Conservation (phyloP, 2,797 vertebrate species). For the Centroberyx gerrardi region DNA sequence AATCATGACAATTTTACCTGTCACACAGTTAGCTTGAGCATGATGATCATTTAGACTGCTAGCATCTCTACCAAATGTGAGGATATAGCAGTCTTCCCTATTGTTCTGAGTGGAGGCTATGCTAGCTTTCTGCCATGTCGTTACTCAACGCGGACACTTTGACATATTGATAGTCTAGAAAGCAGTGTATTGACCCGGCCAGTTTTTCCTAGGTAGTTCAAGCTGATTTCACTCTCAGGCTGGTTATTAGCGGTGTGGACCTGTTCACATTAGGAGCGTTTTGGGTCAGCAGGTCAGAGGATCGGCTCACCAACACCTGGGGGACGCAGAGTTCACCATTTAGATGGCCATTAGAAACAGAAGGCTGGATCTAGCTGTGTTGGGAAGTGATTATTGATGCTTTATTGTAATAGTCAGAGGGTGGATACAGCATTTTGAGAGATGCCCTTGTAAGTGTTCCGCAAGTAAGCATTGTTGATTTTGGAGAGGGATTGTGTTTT, state of each 20-base stretch:
- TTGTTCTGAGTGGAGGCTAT: conserved; percentile 3
- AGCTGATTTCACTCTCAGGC: conserved; percentile 49
- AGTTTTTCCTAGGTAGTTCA: background rate
- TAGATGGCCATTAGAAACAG: conserved; percentile 64
- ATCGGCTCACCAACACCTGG: conserved; percentile 74
- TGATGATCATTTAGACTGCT: conserved; percentile 8
- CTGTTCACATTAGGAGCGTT: conserved; percentile 72
- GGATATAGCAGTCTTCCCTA: conserved; percentile 6
- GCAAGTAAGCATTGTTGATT: conserved; percentile 53
- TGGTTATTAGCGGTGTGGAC: conserved; percentile 66
- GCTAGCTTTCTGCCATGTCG: conserved; percentile 4
- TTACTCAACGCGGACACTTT: conserved; percentile 26
- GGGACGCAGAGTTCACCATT: conserved; percentile 72
- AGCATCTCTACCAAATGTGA: background rate
- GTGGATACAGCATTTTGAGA: conserved; percentile 19
- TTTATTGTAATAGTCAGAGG: conserved; percentile 7
- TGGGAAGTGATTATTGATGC: conserved; percentile 47
- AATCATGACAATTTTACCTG: background rate
- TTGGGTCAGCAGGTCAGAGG: conserved; percentile 74
- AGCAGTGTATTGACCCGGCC: background rate
- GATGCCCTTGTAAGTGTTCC: background rate
- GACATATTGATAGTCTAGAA: background rate
- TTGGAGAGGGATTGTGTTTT: conserved; percentile 51
- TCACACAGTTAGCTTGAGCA: background rate
- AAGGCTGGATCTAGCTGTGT: conserved; percentile 6